phyloP scores from a whole-genome alignment of 2,888 invertebrate genomes.

The Epiblema foenella region DNA sequence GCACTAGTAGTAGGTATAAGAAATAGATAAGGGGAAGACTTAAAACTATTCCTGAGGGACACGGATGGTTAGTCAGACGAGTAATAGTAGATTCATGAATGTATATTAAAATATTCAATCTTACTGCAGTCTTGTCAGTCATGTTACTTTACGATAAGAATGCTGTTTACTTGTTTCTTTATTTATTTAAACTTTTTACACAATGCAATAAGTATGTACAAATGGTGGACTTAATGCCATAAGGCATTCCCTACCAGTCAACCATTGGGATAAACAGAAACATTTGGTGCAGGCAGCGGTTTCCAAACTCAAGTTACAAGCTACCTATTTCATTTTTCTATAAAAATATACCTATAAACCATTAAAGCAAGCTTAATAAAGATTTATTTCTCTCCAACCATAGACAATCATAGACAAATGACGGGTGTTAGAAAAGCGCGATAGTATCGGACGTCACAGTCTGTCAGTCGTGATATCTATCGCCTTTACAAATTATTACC shows the following conservation, averaged over 20 bases:
- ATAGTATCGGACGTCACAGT: constrained; percentile 42
- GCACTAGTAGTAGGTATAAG: too few species aligned
- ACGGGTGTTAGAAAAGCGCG: constrained; percentile 49
- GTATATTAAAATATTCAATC: background rate
- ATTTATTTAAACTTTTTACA: too few species aligned
- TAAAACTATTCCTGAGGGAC: background rate
- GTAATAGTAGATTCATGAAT: background rate
- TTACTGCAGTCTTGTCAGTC: background rate
- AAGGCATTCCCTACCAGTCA: too few species aligned
- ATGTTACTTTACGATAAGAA: too few species aligned
- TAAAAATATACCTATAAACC: background rate
- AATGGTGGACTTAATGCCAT: too few species aligned
- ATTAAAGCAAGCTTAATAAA: constrained; percentile 4
- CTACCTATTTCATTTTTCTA: background rate
- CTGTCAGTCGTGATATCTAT: constrained; percentile 52
- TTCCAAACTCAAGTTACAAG: background rate
- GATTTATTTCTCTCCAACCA: constrained; percentile 25
- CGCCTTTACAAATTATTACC: constrained; percentile 79
- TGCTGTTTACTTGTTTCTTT: too few species aligned
- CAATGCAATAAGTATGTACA: too few species aligned
- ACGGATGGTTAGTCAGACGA: background rate
- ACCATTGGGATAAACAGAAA: too few species aligned
- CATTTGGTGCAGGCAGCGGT: too few species aligned
- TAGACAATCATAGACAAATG: constrained; percentile 29
- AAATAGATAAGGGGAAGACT: too few species aligned